These are phyloP conservation scores for Mola mola DNA, from an alignment of 2,113 vertebrate species.

Conservation along the genomic window DNA sequence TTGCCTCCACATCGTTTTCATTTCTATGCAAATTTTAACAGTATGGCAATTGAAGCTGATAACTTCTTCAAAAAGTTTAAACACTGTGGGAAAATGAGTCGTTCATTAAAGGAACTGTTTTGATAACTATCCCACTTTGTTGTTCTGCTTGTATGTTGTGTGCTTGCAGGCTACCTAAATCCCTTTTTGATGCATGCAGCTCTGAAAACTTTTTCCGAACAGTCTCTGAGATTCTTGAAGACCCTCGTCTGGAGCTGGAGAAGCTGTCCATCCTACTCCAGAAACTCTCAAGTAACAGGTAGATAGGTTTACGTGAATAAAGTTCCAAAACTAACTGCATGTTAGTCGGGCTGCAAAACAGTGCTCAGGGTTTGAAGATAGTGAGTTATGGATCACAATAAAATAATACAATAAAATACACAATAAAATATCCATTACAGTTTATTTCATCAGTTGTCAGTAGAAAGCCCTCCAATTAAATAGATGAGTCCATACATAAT, in stretches of 20 bases:
- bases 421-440: no score
- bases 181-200: conserved; percentile 88
- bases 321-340: conserved; percentile 3
- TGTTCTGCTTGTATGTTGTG: conserved; percentile 17
- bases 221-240: conserved; percentile 84
- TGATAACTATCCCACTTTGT: conserved; percentile 19
- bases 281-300: conserved; percentile 93
- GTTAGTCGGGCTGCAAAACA: neutral
- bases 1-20: conserved; percentile 29
- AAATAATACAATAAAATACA: no score
- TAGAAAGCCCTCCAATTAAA: no score
- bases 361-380: neutral
- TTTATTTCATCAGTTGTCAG: no score
- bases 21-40: conserved; percentile 38
- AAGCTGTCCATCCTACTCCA: conserved; percentile 91
- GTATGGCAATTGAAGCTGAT: conserved; percentile 20
- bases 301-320: no score
- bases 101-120: conserved; percentile 15
- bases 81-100: conserved; percentile 21
- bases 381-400: neutral
- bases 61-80: conserved; percentile 27
- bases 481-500: no score
- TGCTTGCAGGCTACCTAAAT: conserved; percentile 72
- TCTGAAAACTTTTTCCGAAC: conserved; percentile 86
- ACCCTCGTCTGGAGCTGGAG: conserved; percentile 86